phyloP scores from a whole-genome alignment of 2,797 vertebrate species.

The Craterocephalus amniculus region DNA sequence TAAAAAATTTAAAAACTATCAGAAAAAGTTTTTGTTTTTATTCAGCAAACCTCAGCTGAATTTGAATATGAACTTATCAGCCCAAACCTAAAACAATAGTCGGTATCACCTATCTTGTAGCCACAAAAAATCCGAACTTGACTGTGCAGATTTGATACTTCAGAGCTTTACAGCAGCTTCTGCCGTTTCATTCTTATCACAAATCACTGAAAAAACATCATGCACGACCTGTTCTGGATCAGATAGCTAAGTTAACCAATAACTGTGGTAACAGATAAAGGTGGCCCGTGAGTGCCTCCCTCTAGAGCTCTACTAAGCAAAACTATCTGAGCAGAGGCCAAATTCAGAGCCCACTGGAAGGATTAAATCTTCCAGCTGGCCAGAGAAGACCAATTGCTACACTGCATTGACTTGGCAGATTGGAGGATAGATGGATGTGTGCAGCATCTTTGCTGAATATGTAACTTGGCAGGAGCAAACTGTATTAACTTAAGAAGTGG shows the following conservation, averaged over 20 bases:
- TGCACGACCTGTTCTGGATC: background rate
- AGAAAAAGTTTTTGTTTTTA: background rate
- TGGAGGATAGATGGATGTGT: background rate
- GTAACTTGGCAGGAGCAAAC: background rate
- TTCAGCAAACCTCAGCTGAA: background rate
- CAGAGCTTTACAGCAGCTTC: background rate
- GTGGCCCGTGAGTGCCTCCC: background rate
- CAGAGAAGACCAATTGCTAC: background rate
- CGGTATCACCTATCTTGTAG: background rate
- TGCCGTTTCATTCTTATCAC: background rate
- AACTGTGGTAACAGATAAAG: background rate
- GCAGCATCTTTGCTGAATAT: background rate
- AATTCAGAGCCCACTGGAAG: background rate
- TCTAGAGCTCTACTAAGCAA: background rate
- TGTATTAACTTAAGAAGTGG: background rate
- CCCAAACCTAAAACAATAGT: background rate
- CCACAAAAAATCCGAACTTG: background rate
- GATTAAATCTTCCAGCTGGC: background rate
- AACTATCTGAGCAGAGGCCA: conserved; percentile 1
- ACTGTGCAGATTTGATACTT: background rate
- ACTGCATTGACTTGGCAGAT: background rate
- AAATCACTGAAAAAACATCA: background rate
- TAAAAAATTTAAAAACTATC: background rate
- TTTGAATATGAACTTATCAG: background rate
- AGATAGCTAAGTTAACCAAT: background rate